Evolutionary conservation across 2,113 vertebrate species (phyloP).

Genomic region (Oceanites oceanicus): DNA sequence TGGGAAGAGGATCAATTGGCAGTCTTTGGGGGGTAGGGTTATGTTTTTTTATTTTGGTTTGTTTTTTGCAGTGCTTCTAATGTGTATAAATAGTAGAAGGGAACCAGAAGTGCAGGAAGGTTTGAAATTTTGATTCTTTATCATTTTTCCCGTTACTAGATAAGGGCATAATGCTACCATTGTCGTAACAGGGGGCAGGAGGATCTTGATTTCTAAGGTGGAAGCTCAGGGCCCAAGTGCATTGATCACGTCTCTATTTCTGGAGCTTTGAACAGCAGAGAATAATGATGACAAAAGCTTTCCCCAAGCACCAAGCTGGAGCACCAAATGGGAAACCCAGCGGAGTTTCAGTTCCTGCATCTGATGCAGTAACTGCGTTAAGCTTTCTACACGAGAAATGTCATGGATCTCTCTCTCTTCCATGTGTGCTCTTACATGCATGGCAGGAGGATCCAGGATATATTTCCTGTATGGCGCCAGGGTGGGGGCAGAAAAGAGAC

Average conservation of each 20-base stretch:
- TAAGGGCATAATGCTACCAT: background rate
- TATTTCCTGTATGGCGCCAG: background rate
- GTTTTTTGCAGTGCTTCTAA: background rate
- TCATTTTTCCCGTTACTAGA: background rate
- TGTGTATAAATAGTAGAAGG: background rate
- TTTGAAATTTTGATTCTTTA: background rate
- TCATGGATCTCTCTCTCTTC: background rate
- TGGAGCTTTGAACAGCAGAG: background rate
- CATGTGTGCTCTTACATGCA: background rate
- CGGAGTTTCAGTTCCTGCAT: background rate
- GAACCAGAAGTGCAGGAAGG: background rate
- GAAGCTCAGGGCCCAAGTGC: background rate
- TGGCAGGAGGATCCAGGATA: background rate
- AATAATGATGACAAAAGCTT: background rate
- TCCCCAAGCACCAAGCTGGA: background rate
- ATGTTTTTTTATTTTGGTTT: background rate
- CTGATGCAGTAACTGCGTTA: background rate
- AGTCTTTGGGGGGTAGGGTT: background rate
- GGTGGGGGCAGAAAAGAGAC: background rate
- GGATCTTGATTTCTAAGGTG: background rate
- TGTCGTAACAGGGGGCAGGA: accelerated
- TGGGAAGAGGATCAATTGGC: background rate
- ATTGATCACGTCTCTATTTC: background rate
- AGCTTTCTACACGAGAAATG: background rate
- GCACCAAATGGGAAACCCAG: background rate